Conservation (phyloP, 2,797 vertebrate genomes). For the Picus viridis region DNA sequence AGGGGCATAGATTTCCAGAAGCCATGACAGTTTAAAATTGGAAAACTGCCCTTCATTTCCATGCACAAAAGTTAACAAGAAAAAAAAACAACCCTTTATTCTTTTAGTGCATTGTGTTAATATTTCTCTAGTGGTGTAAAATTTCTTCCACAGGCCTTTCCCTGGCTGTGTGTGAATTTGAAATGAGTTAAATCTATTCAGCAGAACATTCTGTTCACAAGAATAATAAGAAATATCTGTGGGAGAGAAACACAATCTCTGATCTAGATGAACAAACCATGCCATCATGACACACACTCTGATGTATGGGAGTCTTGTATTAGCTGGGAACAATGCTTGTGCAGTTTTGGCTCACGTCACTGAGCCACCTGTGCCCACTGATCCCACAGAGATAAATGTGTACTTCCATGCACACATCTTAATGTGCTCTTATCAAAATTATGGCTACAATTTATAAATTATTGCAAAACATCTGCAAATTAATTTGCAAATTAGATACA, state of each 20-base stretch:
- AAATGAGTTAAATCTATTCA: neutral
- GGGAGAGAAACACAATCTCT: neutral
- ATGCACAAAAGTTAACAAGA: neutral
- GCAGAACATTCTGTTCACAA: neutral
- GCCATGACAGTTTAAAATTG: neutral
- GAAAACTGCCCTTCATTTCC: conserved; percentile 7
- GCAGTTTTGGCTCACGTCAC: neutral
- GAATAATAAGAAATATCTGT: neutral
- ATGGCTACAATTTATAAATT: neutral
- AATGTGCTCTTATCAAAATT: neutral
- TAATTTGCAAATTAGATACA: neutral
- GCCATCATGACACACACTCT: neutral
- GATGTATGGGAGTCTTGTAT: neutral
- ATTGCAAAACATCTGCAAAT: neutral
- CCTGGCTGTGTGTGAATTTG: neutral
- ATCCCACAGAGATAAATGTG: neutral
- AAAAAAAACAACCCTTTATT: neutral
- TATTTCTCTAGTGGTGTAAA: neutral
- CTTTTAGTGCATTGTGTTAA: neutral
- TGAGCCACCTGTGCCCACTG: neutral
- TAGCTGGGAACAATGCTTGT: neutral
- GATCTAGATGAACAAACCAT: neutral
- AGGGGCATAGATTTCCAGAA: neutral
- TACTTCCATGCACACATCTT: rapidly evolving
- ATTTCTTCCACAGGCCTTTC: neutral